These are phyloP conservation scores for Seira sanloemensis DNA, from an alignment of 2,888 invertebrate species.

Conservation along the genomic window DNA sequence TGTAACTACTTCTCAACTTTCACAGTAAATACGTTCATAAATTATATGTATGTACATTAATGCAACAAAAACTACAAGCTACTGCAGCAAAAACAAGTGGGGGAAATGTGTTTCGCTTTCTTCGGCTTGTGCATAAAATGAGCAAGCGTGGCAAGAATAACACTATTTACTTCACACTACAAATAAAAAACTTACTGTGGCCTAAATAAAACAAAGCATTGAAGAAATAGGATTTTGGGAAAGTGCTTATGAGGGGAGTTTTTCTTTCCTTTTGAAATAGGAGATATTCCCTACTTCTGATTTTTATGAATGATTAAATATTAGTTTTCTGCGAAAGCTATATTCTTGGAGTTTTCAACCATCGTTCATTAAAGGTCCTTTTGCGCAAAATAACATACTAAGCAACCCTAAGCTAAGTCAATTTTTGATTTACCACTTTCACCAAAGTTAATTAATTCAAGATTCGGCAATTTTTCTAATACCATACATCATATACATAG, in stretches of 20 bases:
- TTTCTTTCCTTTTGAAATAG: neutral
- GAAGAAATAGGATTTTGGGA: neutral
- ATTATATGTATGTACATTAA: constrained; percentile 15
- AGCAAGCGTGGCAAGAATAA: neutral
- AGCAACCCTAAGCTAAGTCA: too few relatives aligned
- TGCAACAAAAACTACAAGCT: constrained; percentile 8
- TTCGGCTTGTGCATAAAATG: neutral
- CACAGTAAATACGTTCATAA: constrained; percentile 32
- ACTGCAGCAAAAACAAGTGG: neutral
- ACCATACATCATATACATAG: too few relatives aligned
- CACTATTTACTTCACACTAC: neutral
- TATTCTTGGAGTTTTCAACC: too few relatives aligned
- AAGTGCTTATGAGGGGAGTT: neutral
- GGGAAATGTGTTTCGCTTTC: neutral
- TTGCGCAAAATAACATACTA: too few relatives aligned
- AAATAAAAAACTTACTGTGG: too few relatives aligned
- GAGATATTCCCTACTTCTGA: neutral
- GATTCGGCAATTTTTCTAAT: too few relatives aligned
- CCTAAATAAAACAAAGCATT: neutral
- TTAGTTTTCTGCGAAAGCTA: neutral
- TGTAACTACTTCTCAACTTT: constrained; percentile 37
- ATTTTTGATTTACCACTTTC: neutral
- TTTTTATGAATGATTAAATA: constrained; percentile 6
- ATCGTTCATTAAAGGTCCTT: too few relatives aligned
- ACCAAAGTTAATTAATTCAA: neutral